Evolutionary conservation across 1,140 invertebrate species (phyloP).

Genomic region (Brachionus sp.): DNA sequence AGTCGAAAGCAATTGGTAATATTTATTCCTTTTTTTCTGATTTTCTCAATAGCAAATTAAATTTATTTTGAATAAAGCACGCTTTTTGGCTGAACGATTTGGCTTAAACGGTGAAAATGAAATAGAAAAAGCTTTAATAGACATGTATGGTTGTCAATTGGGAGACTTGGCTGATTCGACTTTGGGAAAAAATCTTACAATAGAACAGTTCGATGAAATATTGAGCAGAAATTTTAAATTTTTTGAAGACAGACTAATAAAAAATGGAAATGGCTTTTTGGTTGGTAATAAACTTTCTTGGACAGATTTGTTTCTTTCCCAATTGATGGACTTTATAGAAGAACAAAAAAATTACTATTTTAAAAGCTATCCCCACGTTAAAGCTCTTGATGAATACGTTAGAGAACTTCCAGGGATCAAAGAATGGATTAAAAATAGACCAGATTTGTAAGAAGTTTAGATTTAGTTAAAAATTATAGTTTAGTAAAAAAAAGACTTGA

Average conservation of each 20-base stretch:
- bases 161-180: background rate
- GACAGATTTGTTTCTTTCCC: conserved; percentile 16
- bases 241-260: conserved; percentile 28
- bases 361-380: background rate
- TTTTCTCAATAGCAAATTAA: background rate
- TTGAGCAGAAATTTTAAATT: background rate
- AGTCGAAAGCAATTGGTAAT: conserved; percentile 8
- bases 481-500: background rate
- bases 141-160: conserved; percentile 17
- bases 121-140: background rate
- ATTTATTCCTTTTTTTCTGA: background rate
- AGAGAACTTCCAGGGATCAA: background rate
- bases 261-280: conserved; percentile 29
- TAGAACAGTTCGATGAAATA: background rate
- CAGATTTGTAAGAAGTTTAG: background rate
- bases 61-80: background rate
- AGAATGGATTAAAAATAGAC: conserved; percentile 14
- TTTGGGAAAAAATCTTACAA: background rate
- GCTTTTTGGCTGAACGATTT: conserved; percentile 12
- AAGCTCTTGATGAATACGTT: background rate
- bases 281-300: conserved; percentile 1
- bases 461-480: background rate
- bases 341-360: background rate
- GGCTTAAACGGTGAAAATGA: conserved; percentile 10
- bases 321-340: conserved; percentile 19